phyloP scores from a whole-genome alignment of 2,797 vertebrate genomes.

The Gallinago stenura region DNA sequence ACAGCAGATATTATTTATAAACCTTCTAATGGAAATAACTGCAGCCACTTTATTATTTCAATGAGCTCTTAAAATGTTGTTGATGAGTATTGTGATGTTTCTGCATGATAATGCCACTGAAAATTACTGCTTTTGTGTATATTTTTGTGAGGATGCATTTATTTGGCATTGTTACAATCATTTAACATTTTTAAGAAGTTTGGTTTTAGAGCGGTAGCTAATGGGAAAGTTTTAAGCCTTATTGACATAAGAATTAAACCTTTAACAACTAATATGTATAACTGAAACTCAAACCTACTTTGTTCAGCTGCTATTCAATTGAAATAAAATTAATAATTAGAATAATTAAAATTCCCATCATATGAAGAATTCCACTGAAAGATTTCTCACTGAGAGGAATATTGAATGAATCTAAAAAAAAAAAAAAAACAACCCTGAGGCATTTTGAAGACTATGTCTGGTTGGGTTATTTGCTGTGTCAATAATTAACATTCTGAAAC shows the following conservation, averaged over 20 bases:
- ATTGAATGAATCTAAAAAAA: not conserved
- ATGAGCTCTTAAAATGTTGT: slow-evolving; percentile 63
- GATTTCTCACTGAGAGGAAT: not conserved
- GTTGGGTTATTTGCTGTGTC: not conserved
- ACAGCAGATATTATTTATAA: slow-evolving; percentile 61
- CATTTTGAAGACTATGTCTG: not conserved
- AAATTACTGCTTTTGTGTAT: slow-evolving; percentile 14
- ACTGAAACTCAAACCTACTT: not conserved
- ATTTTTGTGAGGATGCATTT: slow-evolving; percentile 19
- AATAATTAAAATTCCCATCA: not conserved
- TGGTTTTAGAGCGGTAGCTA: not conserved
- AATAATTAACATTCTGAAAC: not conserved
- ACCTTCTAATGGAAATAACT: slow-evolving; percentile 58
- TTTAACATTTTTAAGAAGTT: slow-evolving; percentile 35
- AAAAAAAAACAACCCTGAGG: not conserved
- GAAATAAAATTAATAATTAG: not conserved
- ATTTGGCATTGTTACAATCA: slow-evolving; percentile 10
- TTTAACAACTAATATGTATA: not conserved
- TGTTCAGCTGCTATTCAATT: not conserved
- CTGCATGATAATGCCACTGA: slow-evolving; percentile 38
- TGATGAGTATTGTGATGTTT: slow-evolving; percentile 52
- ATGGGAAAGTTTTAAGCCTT: slow-evolving; percentile 45
- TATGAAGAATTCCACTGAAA: not conserved
- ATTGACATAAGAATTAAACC: not conserved
- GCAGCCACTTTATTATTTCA: slow-evolving; percentile 70